These are phyloP conservation scores for Loripinus fragilis DNA, from an alignment of 2,888 invertebrate species.

Conservation along the genomic window DNA sequence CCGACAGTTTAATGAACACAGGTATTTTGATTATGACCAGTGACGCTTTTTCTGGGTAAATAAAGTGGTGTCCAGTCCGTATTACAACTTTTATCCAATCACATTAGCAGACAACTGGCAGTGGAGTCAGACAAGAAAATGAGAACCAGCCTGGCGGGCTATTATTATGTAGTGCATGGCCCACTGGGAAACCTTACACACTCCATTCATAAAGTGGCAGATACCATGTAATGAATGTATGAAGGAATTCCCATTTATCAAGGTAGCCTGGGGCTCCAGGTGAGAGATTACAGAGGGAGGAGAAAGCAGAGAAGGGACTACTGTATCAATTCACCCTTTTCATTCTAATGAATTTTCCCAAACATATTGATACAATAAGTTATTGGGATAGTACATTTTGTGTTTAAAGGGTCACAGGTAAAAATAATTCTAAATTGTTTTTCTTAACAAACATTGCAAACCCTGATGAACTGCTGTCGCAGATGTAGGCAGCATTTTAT, in stretches of 20 bases:
- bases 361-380: too few relatives aligned
- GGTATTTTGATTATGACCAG: constrained; percentile 16
- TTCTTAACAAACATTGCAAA: too few relatives aligned
- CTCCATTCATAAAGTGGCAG: constrained; percentile 17
- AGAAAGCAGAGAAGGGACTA: too few relatives aligned
- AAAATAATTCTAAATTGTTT: too few relatives aligned
- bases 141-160: constrained; percentile 11
- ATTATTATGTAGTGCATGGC: constrained; percentile 6
- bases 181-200: constrained; percentile 14
- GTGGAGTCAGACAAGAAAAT: not conserved
- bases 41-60: constrained; percentile 1
- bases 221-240: not conserved
- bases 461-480: too few relatives aligned
- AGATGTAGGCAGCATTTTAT: too few relatives aligned
- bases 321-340: too few relatives aligned
- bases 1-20: constrained; percentile 12
- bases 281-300: too few relatives aligned
- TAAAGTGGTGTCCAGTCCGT: constrained; percentile 13
- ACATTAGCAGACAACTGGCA: constrained; percentile 3
- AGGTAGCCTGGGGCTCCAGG: not conserved
- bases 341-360: too few relatives aligned
- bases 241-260: constrained; percentile 11
- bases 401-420: too few relatives aligned
- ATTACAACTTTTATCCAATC: constrained; percentile 20
- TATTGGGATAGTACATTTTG: too few relatives aligned